Evolutionary conservation across 1,140 invertebrate genomes (phyloP).

Genomic region (Camponotus vicinus): DNA sequence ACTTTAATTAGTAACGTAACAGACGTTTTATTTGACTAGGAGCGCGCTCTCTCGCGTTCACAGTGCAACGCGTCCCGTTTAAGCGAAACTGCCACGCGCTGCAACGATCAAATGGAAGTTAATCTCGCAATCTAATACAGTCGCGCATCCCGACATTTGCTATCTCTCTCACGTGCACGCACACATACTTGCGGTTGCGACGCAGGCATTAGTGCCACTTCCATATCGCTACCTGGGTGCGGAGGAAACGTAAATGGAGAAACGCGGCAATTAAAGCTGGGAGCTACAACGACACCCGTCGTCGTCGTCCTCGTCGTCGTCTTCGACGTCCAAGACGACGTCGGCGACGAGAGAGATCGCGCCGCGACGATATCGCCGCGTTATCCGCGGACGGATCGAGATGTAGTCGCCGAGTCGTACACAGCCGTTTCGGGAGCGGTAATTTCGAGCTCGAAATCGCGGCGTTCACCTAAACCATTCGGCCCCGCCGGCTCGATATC

Average conservation of each 20-base stretch:
- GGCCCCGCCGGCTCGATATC: slow-evolving; percentile 45
- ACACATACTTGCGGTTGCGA: not conserved
- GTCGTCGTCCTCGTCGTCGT: not conserved
- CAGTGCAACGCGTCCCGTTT: slow-evolving; percentile 1
- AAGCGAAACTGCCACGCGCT: not conserved
- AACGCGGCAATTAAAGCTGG: slow-evolving; percentile 57
- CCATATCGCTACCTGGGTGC: slow-evolving; percentile 6
- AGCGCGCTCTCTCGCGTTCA: not conserved
- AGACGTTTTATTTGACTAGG: not conserved
- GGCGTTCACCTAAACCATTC: not conserved
- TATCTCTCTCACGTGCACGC: slow-evolving; percentile 22
- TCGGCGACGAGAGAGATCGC: slow-evolving; percentile 60
- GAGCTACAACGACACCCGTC: slow-evolving; percentile 43
- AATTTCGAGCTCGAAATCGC: slow-evolving; percentile 59
- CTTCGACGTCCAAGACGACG: slow-evolving; percentile 29
- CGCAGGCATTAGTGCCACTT: slow-evolving; percentile 24
- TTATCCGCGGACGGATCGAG: slow-evolving; percentile 75
- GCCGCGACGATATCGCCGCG: slow-evolving; percentile 25
- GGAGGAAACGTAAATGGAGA: slow-evolving; percentile 45
- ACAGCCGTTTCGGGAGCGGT: not conserved
- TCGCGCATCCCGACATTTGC: not conserved
- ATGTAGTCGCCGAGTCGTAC: slow-evolving; percentile 75
- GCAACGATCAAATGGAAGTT: slow-evolving; percentile 65
- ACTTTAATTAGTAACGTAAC: not conserved
- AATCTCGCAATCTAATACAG: slow-evolving; percentile 52